Evolutionary conservation across 2,797 vertebrate species (phyloP), one percentile per base, ranked within the genome.

Genomic region (Eulemur mongoz): DNA sequence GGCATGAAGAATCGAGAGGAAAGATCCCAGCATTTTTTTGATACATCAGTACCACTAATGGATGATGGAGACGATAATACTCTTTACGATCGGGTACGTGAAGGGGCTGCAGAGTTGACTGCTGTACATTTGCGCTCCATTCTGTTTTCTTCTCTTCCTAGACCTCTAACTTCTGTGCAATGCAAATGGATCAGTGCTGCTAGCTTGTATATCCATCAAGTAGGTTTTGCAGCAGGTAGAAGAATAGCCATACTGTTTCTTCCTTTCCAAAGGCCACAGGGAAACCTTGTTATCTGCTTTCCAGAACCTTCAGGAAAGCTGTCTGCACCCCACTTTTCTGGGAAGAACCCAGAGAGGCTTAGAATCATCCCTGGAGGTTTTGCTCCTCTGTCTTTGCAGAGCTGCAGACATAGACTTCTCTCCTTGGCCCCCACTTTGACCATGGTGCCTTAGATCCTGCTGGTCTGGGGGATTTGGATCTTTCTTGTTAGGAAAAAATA

Each of bases 1-100:
- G 99, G 99, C 93, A 99, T 99, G 99, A 99, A 99, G 98, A 99
- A 99, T 97, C 99, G 99, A 69, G 99, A 99, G 98, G 99, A 99
- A 98, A 98, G 99, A 97, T 99, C 99, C 8, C 99, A 99, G 98
- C 99, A 99, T 98, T 99, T 99, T 98, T 99, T 99, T 67, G 99
- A 99, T 97, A 99, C 99, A 0, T 99, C 99, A 1, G 99, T 99
- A n/a, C 99, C 99, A 0, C 98, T 99, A 43, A 99, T 99, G 99
- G 99, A 99, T 94, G 99, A 99, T 75, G 99, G 99, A 80, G 99
- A 99, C 87, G 99, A 99, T 95, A 98, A 98, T 89, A 99, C 99
- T 20, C 98, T 99, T 8, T 99, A 99, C 20, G 99, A 99, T 4
- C 99, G 99, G 98, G 99, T 99, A 97, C 97, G 98, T 94, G 89